Evolutionary conservation across 2,113 vertebrate genomes (phyloP).

Genomic region (Peucedramus taeniatus): DNA sequence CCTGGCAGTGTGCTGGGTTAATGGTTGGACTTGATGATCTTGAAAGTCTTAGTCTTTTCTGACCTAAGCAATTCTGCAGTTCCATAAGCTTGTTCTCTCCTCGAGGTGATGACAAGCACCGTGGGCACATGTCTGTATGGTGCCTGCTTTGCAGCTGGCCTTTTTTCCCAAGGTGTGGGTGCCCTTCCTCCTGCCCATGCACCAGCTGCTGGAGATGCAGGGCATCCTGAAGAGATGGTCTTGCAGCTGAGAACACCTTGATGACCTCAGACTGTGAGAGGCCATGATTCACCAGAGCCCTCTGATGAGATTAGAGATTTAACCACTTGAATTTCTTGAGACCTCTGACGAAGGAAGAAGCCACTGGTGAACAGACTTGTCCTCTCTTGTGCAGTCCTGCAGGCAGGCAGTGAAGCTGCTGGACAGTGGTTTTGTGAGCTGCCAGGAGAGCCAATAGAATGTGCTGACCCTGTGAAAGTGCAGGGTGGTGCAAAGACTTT

Average conservation of each 20-base stretch:
- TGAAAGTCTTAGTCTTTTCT: not conserved
- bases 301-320: not conserved
- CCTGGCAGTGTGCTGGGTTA: not conserved
- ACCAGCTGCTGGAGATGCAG: not conserved
- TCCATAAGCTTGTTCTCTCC: not conserved
- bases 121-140: not conserved
- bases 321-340: not conserved
- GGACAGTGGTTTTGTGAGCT: slow-evolving; percentile 23
- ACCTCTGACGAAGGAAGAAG: not conserved
- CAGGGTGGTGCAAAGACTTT: not conserved
- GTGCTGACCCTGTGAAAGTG: not conserved
- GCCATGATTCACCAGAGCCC: not conserved
- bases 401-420: not conserved
- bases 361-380: not conserved
- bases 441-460: not conserved
- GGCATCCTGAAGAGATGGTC: not conserved
- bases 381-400: not conserved
- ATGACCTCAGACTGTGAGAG: not conserved
- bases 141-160: not conserved
- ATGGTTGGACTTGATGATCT: not conserved
- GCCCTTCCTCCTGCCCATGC: not conserved
- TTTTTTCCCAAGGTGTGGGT: not conserved
- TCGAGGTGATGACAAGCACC: not conserved
- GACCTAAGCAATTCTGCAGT: not conserved
- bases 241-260: not conserved